Evolutionary conservation across 2,888 invertebrate genomes (phyloP).

Genomic region (Lacanobia oleracea): DNA sequence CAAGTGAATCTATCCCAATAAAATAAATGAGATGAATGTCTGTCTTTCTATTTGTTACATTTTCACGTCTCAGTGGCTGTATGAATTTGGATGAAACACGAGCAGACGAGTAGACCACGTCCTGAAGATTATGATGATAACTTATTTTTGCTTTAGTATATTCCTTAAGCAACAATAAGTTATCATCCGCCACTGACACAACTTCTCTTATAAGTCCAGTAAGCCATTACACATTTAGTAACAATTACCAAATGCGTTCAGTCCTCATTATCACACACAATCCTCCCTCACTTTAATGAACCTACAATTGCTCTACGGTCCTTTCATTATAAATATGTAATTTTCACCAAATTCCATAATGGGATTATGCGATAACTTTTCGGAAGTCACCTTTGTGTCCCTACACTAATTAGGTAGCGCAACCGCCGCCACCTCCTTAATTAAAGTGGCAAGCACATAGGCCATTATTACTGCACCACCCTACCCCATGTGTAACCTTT

Average conservation of each 20-base stretch:
- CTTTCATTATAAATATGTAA: slow-evolving; percentile 44
- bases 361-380: slow-evolving; percentile 61
- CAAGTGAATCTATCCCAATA: too few relatives aligned
- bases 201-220: background rate
- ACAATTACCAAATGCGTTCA: slow-evolving; percentile 26
- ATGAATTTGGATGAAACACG: too few relatives aligned
- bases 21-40: too few relatives aligned
- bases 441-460: slow-evolving; percentile 59
- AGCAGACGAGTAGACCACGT: too few relatives aligned
- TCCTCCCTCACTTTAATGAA: slow-evolving; percentile 52
- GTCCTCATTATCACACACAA: slow-evolving; percentile 32
- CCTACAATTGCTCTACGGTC: slow-evolving; percentile 41
- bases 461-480: slow-evolving; percentile 55
- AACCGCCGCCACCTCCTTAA: slow-evolving; percentile 56
- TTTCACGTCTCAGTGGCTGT: too few relatives aligned
- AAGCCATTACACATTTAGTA: slow-evolving; percentile 48
- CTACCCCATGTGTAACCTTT: slow-evolving; percentile 14
- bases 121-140: too few relatives aligned
- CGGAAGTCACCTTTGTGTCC: slow-evolving; percentile 51
- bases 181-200: too few relatives aligned
- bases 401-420: slow-evolving; percentile 61
- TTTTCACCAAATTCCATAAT: slow-evolving; percentile 47
- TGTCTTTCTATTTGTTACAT: too few relatives aligned
- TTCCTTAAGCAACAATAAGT: too few relatives aligned
- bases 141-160: too few relatives aligned